Evolutionary conservation across 2,797 vertebrate species (phyloP), one percentile per base, ranked within the genome.

Genomic region (Naso thynnoides): DNA sequence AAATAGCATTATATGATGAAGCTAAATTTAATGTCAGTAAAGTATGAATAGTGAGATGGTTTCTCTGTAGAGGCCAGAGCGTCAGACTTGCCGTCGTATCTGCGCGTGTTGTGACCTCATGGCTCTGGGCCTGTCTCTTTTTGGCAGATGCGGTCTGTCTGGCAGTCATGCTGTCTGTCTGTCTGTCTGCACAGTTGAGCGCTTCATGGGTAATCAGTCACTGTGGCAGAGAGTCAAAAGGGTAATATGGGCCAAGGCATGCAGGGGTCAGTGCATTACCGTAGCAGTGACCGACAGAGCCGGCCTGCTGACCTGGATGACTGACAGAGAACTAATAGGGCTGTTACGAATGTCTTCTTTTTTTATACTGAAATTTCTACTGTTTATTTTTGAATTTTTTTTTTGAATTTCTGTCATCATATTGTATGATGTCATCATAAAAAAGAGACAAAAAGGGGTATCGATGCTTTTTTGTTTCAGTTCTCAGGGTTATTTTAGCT

Each of bases 131-230:
- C 63, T 54, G 71, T 79, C 73, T 71, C 68, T 78, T 31, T 75
- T 78, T 89, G 86, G 82, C 88, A 76, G 62, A 49, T 24, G 6
- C 21, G 52, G 48, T 60, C 39, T 59, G 65, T 79, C 71, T 85
- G 81, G 73, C 76, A 81, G 73, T 82, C 69, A 13, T 36, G 31
- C 64, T 58, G 68, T 83, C 82, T 73, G 64, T 82, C 74, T 45
- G 74, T 69, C 73, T 58, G 65, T 64, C 71, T 72, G 81, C 79
- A 76, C 78, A 85, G 82, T 75, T 56, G 21, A 86, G 59, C 41
- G 36, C 68, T 50, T 86, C 70, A 71, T 63, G 75, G 81, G 58
- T 80, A 85, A 90, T 90, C 62, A 18, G 82, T 84, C 85, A 81
- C 63, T 63, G 63, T 87, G 87, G 85, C 88, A 59, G 49, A 27